Conservation (phyloP, 2,888 invertebrate species). For the Sphaerophoria rueppellii region DNA sequence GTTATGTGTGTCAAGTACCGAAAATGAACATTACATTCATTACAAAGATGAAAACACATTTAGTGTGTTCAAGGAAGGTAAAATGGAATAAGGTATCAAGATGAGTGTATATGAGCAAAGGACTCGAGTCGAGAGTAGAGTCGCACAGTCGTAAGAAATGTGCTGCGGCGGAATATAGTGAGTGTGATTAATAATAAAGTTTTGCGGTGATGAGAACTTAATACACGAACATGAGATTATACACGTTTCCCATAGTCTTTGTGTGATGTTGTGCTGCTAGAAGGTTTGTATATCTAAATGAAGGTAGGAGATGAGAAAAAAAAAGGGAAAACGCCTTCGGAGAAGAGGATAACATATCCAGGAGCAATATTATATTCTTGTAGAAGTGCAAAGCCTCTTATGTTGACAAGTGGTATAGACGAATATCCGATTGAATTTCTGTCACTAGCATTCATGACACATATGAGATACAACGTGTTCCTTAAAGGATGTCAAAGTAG, state of each 20-base stretch:
- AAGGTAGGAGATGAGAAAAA: neutral
- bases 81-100: neutral
- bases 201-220: constrained; percentile 30
- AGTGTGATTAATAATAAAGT: constrained; percentile 53
- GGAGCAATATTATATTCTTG: constrained; percentile 16
- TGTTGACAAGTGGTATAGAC: constrained; percentile 45
- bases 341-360: constrained; percentile 12
- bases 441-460: constrained; percentile 31
- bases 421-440: constrained; percentile 55
- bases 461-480: constrained; percentile 31
- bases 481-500: constrained; percentile 24
- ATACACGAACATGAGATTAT: constrained; percentile 30
- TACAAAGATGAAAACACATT: constrained; percentile 41
- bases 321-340: neutral
- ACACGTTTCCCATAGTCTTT: neutral
- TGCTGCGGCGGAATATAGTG: constrained; percentile 37
- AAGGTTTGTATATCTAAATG: neutral
- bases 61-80: constrained; percentile 3
- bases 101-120: constrained; percentile 22
- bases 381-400: constrained; percentile 42
- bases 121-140: constrained; percentile 11
- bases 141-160: constrained; percentile 9
- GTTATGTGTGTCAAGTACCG: constrained; percentile 55
- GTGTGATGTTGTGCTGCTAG: too few relatives aligned
- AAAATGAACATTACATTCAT: constrained; percentile 50